Conservation (phyloP, 2,797 vertebrate species). For the Lagocephalus sceleratus region DNA sequence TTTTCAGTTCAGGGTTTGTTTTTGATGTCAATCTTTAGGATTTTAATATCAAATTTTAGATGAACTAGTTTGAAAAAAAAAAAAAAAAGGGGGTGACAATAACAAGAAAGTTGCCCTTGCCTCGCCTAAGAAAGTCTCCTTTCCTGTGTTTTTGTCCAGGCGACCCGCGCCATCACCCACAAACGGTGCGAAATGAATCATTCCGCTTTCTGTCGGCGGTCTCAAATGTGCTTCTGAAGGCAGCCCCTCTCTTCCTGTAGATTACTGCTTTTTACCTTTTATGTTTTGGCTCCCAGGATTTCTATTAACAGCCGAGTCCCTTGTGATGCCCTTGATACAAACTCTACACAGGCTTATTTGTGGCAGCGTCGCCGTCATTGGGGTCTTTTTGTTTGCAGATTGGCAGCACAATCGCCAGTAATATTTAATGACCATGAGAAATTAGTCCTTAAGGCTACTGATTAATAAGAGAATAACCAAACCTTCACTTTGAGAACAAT, state of each 20-base stretch:
- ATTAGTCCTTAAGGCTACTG: too few species aligned
- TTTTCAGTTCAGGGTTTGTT: too few species aligned
- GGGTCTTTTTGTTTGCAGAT: slow-evolving; percentile 4
- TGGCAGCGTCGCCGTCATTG: slow-evolving; percentile 10
- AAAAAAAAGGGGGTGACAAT: not conserved
- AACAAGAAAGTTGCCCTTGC: slow-evolving; percentile 16
- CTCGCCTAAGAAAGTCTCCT: not conserved
- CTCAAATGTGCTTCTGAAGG: slow-evolving; percentile 41
- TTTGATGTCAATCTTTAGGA: too few species aligned
- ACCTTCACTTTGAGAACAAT: too few species aligned
- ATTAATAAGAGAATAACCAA: too few species aligned
- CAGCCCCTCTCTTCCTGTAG: slow-evolving; percentile 24
- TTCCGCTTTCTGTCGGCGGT: slow-evolving; percentile 30
- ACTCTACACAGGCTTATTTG: slow-evolving; percentile 38
- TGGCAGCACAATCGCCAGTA: too few species aligned
- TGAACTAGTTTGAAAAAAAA: slow-evolving; percentile 1
- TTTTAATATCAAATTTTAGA: too few species aligned
- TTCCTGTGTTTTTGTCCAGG: not conserved
- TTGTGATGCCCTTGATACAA: slow-evolving; percentile 36
- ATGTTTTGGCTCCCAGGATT: slow-evolving; percentile 41
- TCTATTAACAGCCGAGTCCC: slow-evolving; percentile 31
- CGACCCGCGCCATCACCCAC: slow-evolving; percentile 14
- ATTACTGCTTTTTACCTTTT: slow-evolving; percentile 52
- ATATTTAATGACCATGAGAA: too few species aligned
- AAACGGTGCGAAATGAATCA: slow-evolving; percentile 36